Evolutionary conservation across 2,113 vertebrate species (phyloP), one percentile per base, ranked within the genome.

Genomic region (Tenebrosternarchus preto): DNA sequence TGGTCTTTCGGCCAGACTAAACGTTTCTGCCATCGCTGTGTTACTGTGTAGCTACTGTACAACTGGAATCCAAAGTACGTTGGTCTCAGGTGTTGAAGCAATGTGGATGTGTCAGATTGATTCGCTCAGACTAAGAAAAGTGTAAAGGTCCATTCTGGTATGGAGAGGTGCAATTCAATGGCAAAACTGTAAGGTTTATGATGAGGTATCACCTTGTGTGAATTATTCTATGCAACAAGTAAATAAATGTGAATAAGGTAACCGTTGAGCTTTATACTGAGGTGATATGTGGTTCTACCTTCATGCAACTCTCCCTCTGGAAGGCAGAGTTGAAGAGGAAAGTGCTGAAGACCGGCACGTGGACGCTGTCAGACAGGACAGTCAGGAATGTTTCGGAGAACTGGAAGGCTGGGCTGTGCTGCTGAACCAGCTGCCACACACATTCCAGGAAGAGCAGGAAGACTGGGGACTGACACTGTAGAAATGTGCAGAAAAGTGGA

Each of bases 311-410:
- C 70, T 94, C 92, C 86, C 88, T 94, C 57, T 96, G 95, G 85
- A 91, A 84, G 36, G 91, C 90, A 0, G 93, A 95, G 85, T 95
- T 96, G 90, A 96, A 96, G 86, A 96, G 95, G 88, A 96, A 96
- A 76, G 95, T 96, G 91, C 93, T 94, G 85, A 96, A 96, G 83
- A 95, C 90, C 36, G 95, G 94, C 60, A 96, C 90, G 27, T 95
- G 93, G 7, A 96, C 74, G 84, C 94, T 95, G 84, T 96, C 95
- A 3, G 95, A 96, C 86, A 96, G 80, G 31, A 96, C 95, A 0
- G 95, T 96, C 89, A 96, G 88, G 83, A 95, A 96, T 2, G 95
- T 96, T 90, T 96, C 95, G 0, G 95, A 94, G 89, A 95, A 95
- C 80, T 96, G 94, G 86, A 96, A 96, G 0, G 95, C 94, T 3